Evolutionary conservation across 2,113 vertebrate genomes (phyloP).

Genomic region (Chrysemys picta): DNA sequence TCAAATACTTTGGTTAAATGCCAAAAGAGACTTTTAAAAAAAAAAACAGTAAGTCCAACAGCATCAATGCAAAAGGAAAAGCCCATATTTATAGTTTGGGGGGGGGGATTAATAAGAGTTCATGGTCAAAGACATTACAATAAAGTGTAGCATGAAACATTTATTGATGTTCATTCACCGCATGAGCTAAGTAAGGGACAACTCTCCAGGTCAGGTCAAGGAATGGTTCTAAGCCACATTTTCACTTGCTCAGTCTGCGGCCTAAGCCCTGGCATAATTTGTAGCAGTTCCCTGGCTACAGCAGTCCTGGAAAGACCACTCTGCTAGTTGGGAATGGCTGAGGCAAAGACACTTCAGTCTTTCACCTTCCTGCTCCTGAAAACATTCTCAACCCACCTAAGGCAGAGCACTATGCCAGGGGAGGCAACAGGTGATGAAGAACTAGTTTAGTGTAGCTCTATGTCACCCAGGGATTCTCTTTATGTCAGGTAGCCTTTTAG

Average conservation of each 20-base stretch:
- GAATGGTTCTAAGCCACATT: background rate
- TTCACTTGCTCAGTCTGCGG: background rate
- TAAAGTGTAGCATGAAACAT: background rate
- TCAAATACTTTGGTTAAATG: background rate
- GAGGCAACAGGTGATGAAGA: background rate
- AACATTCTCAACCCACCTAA: background rate
- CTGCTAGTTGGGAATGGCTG: background rate
- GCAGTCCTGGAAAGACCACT: background rate
- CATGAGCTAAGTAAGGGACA: background rate
- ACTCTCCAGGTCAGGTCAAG: background rate
- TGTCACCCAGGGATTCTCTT: background rate
- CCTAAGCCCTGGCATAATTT: background rate
- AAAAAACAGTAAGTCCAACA: fast-evolving
- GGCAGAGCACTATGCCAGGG: background rate
- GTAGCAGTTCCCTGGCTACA: background rate
- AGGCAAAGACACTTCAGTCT: background rate
- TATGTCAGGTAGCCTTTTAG: background rate
- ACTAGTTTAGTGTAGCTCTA: background rate
- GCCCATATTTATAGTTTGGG: background rate
- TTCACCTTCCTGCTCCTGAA: background rate
- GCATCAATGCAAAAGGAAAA: background rate
- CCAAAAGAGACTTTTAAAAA: background rate
- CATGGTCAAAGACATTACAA: background rate
- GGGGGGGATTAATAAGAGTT: background rate
- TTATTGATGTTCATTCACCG: background rate